phyloP scores from a whole-genome alignment of 2,113 vertebrate species.

The Progne subis region DNA sequence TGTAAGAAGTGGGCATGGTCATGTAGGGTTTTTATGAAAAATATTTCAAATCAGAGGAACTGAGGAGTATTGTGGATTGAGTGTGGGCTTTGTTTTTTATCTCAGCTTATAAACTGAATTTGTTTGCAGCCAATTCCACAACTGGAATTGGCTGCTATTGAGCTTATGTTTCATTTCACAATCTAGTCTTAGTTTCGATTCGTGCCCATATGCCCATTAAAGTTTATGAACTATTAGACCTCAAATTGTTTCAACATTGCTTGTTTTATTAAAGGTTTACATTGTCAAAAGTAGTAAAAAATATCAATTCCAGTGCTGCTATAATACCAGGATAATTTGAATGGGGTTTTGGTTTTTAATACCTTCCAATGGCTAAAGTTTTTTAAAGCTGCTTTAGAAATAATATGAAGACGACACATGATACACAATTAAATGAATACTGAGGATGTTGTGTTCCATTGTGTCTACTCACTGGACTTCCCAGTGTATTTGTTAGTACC shows the following conservation, averaged over 20 bases:
- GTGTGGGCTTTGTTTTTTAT: slow-evolving; percentile 36
- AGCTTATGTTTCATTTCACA: slow-evolving; percentile 52
- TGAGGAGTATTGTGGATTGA: neutral
- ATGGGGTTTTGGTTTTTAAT: slow-evolving; percentile 69
- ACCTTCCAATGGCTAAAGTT: slow-evolving; percentile 43
- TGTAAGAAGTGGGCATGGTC: neutral
- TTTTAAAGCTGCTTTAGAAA: slow-evolving; percentile 78
- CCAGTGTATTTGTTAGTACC: slow-evolving; percentile 61
- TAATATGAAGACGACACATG: slow-evolving; percentile 69
- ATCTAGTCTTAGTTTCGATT: slow-evolving; percentile 27
- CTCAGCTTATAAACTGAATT: slow-evolving; percentile 6
- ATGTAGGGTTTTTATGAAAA: neutral
- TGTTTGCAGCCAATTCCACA: slow-evolving; percentile 42
- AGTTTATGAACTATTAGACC: slow-evolving; percentile 64
- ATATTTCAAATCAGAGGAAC: slow-evolving; percentile 2
- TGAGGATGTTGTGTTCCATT: slow-evolving; percentile 66
- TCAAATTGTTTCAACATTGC: slow-evolving; percentile 69
- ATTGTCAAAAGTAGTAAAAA: slow-evolving; percentile 71
- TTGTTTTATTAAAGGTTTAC: slow-evolving; percentile 80
- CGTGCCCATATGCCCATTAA: slow-evolving; percentile 32
- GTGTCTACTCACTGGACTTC: slow-evolving; percentile 63
- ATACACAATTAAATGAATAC: slow-evolving; percentile 64
- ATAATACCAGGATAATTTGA: slow-evolving; percentile 70
- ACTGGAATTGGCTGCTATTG: slow-evolving; percentile 13
- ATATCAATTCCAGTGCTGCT: slow-evolving; percentile 77